Percentiles rank a stretch among this genome's conserved stretches.
phyloP scores from a whole-genome alignment of 2,113 vertebrate genomes.

The Chelonoidis abingdonii region DNA sequence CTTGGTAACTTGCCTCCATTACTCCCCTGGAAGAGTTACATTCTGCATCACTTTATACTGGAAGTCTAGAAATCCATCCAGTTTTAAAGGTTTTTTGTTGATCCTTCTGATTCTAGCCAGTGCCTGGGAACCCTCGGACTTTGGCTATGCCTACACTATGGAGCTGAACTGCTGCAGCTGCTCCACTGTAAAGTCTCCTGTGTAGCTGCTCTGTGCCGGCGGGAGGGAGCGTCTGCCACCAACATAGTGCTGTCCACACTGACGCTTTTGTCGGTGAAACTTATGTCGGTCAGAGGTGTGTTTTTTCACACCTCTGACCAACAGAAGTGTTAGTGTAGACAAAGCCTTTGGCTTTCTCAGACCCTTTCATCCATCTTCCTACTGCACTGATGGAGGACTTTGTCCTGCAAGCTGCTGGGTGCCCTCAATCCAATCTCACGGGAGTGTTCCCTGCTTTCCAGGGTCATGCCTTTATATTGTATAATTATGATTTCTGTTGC shows the following conservation, averaged over 20 bases:
- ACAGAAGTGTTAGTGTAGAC: no score
- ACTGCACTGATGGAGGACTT: not conserved
- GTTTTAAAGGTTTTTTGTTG: constrained; percentile 1
- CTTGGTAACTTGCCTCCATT: not conserved
- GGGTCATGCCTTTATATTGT: not conserved
- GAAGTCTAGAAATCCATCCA: not conserved
- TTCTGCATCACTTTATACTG: not conserved
- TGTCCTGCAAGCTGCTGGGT: not conserved
- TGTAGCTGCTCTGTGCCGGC: no score
- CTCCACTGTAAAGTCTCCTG: no score
- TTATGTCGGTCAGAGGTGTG: no score
- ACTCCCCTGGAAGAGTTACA: not conserved
- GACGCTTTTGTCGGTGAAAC: no score
- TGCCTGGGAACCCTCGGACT: constrained; percentile 26
- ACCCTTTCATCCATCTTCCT: not conserved
- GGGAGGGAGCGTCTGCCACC: no score
- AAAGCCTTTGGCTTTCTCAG: not conserved
- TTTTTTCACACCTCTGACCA: no score
- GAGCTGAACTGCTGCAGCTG: no score
- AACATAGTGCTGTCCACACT: no score
- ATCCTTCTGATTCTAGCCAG: not conserved
- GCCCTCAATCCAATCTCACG: not conserved
- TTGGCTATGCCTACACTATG: not conserved
- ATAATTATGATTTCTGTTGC: not conserved
- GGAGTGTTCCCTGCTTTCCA: not conserved